Evolutionary conservation across 2,888 invertebrate genomes (phyloP).

Genomic region (Lasius fuliginosus): DNA sequence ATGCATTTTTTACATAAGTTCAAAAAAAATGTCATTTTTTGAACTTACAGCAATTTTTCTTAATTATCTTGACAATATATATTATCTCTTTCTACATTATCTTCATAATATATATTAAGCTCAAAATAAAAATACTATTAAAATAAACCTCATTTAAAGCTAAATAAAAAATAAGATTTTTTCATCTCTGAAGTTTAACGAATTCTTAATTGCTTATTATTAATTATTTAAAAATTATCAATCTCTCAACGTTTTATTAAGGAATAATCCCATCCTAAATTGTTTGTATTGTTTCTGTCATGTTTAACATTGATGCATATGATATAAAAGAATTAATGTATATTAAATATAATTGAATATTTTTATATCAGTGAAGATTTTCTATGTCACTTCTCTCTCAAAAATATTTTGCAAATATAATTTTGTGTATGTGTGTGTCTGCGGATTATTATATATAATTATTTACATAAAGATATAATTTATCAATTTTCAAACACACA

Average conservation of each 20-base stretch:
- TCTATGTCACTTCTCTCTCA: neutral
- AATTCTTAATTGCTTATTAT: neutral
- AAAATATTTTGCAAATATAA: neutral
- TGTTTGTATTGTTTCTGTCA: neutral
- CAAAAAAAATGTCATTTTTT: neutral
- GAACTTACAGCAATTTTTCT: neutral
- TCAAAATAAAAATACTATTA: neutral
- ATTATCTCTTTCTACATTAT: slow-evolving; percentile 5
- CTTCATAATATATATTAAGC: slow-evolving; percentile 19
- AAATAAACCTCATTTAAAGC: slow-evolving; percentile 15
- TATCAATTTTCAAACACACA: neutral
- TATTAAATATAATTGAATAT: neutral
- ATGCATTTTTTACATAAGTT: neutral
- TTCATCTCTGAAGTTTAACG: neutral
- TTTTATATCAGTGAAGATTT: neutral
- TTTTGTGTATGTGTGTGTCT: neutral
- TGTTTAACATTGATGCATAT: neutral
- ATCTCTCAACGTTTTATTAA: slow-evolving; percentile 4
- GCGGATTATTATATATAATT: neutral
- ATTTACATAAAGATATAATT: slow-evolving; percentile 1
- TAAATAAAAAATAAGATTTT: neutral
- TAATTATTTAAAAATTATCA: slow-evolving; percentile 6
- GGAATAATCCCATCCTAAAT: neutral
- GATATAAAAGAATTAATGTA: neutral
- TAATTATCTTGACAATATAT: neutral